phyloP scores from a whole-genome alignment of 92 coral and sea anemone species.

The Pocillopora grandis region DNA sequence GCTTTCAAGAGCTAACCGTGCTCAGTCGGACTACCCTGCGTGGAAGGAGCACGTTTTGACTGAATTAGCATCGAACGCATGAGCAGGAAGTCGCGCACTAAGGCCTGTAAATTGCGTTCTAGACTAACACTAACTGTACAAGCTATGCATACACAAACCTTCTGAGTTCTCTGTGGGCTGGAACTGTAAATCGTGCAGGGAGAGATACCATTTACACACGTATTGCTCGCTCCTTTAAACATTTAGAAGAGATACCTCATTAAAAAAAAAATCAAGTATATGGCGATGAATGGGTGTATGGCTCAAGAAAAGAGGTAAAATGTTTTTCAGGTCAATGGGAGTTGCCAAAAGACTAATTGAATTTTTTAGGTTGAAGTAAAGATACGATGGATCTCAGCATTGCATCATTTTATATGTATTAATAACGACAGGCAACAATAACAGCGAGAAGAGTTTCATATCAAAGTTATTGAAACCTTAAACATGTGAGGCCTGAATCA shows the following conservation, averaged over 20 bases:
- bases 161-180: constrained; percentile 88
- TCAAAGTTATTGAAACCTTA: background rate
- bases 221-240: constrained; percentile 78
- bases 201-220: constrained; percentile 91
- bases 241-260: background rate
- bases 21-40: no score
- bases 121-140: no score
- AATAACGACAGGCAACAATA: background rate
- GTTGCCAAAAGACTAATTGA: no score
- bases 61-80: no score
- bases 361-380: no score
- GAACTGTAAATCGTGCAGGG: constrained; percentile 72
- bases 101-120: no score
- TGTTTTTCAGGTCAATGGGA: no score
- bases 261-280: background rate
- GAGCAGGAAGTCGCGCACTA: no score
- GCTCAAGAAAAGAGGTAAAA: no score
- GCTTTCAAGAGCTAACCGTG: no score
- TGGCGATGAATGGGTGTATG: background rate
- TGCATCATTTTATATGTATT: background rate
- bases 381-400: no score
- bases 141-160: constrained; percentile 51
- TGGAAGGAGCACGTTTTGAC: no score
- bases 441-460: background rate
- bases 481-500: background rate